Conservation (phyloP, 2,797 vertebrate species). For the Sorex maritimensis region DNA sequence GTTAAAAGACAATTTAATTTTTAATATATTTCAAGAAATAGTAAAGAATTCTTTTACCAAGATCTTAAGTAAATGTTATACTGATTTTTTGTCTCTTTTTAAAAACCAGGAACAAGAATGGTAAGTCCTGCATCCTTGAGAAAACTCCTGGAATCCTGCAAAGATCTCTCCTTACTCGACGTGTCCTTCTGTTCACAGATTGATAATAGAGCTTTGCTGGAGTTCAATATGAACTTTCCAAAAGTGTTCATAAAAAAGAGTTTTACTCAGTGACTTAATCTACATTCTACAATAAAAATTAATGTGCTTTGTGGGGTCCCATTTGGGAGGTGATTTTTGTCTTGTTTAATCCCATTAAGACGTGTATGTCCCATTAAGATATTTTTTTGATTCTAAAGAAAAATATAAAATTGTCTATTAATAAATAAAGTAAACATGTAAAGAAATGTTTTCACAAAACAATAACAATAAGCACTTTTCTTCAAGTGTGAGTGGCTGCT, state of each 20-base stretch:
- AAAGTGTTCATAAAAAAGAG: conserved; percentile 98
- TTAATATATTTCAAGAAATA: conserved; percentile 53
- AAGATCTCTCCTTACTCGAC: conserved; percentile 95
- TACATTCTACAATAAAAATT: conserved; percentile 83
- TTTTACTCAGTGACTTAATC: conserved; percentile 96
- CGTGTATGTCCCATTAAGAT: conserved; percentile 10
- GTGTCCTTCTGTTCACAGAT: conserved; percentile 99
- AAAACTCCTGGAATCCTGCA: conserved; percentile 97
- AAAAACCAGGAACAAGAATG: conserved; percentile 95
- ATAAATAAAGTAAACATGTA: conserved; percentile 82
- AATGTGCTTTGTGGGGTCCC: conserved; percentile 79
- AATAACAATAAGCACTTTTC: conserved; percentile 80
- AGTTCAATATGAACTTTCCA: conserved; percentile 95
- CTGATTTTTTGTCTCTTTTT: conserved; percentile 68
- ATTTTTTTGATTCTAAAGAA: conserved; percentile 73
- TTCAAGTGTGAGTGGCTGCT: conserved; percentile 81
- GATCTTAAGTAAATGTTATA: not conserved
- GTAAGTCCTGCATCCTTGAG: conserved; percentile 95
- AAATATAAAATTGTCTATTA: conserved; percentile 70
- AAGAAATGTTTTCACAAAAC: conserved; percentile 75
- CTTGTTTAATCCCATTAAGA: conserved; percentile 9
- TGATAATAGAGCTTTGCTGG: conserved; percentile 95
- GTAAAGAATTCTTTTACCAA: conserved; percentile 39
- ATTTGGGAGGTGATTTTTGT: conserved; percentile 76
- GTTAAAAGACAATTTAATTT: conserved; percentile 65